Percentiles rank a stretch among this genome's conserved stretches.
These are phyloP conservation scores for Megaustenia siamemsis DNA, from an alignment of 2,888 invertebrate species.

Conservation along the genomic window DNA sequence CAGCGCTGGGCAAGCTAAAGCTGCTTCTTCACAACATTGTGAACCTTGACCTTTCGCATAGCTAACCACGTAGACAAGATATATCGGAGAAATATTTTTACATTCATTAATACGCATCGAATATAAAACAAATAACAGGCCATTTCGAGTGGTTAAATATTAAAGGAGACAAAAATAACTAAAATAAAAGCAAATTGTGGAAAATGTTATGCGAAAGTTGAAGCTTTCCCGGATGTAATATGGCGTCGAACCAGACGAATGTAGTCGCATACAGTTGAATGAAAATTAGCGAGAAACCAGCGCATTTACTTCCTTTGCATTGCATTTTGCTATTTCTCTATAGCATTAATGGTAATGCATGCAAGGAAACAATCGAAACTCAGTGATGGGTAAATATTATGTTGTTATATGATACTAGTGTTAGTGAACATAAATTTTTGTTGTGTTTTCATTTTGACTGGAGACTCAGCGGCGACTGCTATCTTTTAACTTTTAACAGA, in stretches of 20 bases:
- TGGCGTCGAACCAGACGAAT: conserved; percentile 74
- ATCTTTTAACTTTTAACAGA: no score
- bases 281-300: conserved; percentile 34
- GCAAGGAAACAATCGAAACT: conserved; percentile 99
- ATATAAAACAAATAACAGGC: no score
- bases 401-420: conserved; percentile 53
- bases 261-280: conserved; percentile 53
- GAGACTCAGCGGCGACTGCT: neutral
- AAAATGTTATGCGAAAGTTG: conserved; percentile 45
- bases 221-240: conserved; percentile 71
- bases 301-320: conserved; percentile 59
- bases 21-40: no score
- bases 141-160: no score
- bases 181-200: neutral
- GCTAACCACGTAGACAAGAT: neutral
- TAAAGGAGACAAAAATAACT: no score
- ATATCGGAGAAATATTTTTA: no score
- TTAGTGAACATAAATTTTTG: conserved; percentile 75
- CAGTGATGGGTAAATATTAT: conserved; percentile 94
- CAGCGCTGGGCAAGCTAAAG: no score
- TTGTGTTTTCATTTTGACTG: conserved; percentile 58
- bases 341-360: conserved; percentile 95
- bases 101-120: no score
- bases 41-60: neutral
- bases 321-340: conserved; percentile 61